A percentile compares a stretch with the other conserved stretches of the same genome.
phyloP scores from a whole-genome alignment of 2,888 invertebrate genomes.

The Nemapogon koenigi region DNA sequence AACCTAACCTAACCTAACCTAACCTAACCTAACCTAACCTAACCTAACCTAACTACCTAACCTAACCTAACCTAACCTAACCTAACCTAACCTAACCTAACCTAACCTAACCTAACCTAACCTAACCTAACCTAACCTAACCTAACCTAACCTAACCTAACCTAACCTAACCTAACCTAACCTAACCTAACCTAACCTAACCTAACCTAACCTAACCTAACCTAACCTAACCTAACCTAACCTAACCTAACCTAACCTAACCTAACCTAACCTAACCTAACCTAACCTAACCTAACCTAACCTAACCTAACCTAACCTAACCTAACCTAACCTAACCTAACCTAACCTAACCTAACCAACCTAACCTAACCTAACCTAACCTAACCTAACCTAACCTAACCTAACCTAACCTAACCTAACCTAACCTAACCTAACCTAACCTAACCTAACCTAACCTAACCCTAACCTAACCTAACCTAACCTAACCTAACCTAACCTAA shows the following conservation, averaged over 20 bases:
- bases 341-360: constrained; percentile 16
- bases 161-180: constrained; percentile 15
- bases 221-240: constrained; percentile 10
- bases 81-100: constrained; percentile 14
- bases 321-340: constrained; percentile 15
- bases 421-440: constrained; percentile 15
- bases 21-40: constrained; percentile 14
- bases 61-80: constrained; percentile 13
- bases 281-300: constrained; percentile 15
- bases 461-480: constrained; percentile 14
- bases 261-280: constrained; percentile 10
- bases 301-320: constrained; percentile 16
- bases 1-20: constrained; percentile 12
- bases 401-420: constrained; percentile 13
- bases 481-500: constrained; percentile 15
- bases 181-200: constrained; percentile 11
- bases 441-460: constrained; percentile 14
- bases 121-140: constrained; percentile 14
- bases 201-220: constrained; percentile 9
- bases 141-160: constrained; percentile 16
- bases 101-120: constrained; percentile 15
- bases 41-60: constrained; percentile 11
- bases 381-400: constrained; percentile 14
- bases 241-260: constrained; percentile 9
- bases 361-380: constrained; percentile 15